phyloP scores from a whole-genome alignment of 64 coral and sea anemone species.

The Dendrophyllia cribrosa region DNA sequence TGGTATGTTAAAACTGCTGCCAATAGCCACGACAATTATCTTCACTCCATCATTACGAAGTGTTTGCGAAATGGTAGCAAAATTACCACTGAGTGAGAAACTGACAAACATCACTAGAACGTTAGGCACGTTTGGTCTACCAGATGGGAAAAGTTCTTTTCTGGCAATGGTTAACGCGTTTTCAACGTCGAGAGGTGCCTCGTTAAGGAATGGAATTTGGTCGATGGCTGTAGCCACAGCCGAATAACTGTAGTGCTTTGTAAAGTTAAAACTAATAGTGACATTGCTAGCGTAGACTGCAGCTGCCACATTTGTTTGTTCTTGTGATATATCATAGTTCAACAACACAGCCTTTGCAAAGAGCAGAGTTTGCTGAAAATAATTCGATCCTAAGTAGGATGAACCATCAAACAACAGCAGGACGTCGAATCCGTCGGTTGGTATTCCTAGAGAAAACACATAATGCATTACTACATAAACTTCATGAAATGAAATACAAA shows the following conservation, averaged over 20 bases:
- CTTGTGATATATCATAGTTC: neutral
- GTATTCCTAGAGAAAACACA: neutral
- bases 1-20: neutral
- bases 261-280: conserved; percentile 8
- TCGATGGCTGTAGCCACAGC: conserved; percentile 21
- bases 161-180: neutral
- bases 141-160: neutral
- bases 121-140: conserved; percentile 7
- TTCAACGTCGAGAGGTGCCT: neutral
- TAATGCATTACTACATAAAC: neutral
- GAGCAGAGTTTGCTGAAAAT: conserved; percentile 4
- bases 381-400: neutral
- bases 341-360: neutral
- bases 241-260: neutral
- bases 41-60: conserved; percentile 27
- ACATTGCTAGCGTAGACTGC: neutral
- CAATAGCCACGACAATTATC: conserved; percentile 20
- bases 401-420: conserved; percentile 12
- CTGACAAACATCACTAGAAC: conserved; percentile 1
- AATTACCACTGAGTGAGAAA: neutral
- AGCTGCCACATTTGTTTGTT: conserved; percentile 25
- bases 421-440: neutral
- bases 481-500: neutral
- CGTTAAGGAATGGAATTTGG: neutral
- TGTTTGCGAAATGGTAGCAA: neutral